Base-by-base conservation (phyloP, 2,888 invertebrate species). In the Leptinotarsa peninsularis region DNA sequence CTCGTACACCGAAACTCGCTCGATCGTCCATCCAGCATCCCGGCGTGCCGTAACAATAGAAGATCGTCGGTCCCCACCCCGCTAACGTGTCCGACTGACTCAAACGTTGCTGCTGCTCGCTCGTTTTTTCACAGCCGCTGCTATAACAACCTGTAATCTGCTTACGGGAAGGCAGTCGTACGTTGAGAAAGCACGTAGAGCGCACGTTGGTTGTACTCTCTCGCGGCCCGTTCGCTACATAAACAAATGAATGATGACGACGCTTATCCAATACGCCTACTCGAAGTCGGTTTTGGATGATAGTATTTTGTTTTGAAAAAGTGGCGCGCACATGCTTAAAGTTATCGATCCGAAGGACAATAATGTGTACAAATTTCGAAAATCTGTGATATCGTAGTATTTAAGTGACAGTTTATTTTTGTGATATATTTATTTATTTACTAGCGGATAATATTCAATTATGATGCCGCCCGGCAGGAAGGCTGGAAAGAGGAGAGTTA, bases 121-220 rank as follows among this genome's bases (percentile, higher is more conserved):
- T 83, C 84, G 85, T 87, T 86, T 87, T 87, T 87, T 86, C 86
- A 86, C 85, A 84, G 85, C 84, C 84, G 75, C 69, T 81, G 83
- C 85, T 87, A 87, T 87, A 88, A 87, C 87, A 87, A 88, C 88
- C 87, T 88, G 87, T 87, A 86, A 86, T 87, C 86, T 85, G 81
- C 81, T 79, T 75, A 81, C 81, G 82, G 80, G 80, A 80, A 79
- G 79, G 82, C 83, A 83, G 82, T 82, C 76, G 82, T 63, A 63
- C 43, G 80, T 81, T 81, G 78, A 79, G 73, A 54, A 74, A 63
- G 72, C 58, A 49, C 66, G 68, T 58, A 52, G 68, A 49, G 33
- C 18, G 27, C 21, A 60, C 49, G 54, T 14, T 69, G 17, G 72
- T 58, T 33, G 58, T 43, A n/a, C 49, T 63, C 71, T 50, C 56